These are phyloP conservation scores for Metellina segmentata DNA, from an alignment of 2,888 invertebrate species.

Conservation along the genomic window DNA sequence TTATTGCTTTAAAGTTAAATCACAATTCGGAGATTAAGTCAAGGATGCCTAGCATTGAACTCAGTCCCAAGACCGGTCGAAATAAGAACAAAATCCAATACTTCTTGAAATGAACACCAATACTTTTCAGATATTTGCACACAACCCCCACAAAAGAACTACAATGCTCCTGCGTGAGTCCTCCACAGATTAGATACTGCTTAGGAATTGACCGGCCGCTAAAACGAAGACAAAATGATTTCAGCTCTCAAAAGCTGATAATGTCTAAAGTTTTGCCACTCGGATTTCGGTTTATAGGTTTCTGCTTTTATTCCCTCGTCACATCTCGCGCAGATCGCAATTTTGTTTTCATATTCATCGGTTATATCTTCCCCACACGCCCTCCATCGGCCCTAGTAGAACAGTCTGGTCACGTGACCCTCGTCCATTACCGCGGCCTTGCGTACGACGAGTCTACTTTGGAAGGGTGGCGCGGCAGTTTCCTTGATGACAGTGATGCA, in stretches of 20 bases:
- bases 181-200: conserved; percentile 30
- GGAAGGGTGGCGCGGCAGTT: conserved; percentile 9
- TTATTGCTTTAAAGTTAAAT: too few relatives aligned
- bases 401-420: conserved; percentile 64
- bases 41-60: too few relatives aligned
- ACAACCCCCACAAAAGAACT: conserved; percentile 20
- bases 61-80: too few relatives aligned
- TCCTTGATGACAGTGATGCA: conserved; percentile 44
- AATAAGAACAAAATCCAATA: too few relatives aligned
- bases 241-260: conserved; percentile 68
- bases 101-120: too few relatives aligned
- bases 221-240: conserved; percentile 71
- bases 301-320: conserved; percentile 15
- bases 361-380: conserved; percentile 18
- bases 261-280: conserved; percentile 69
- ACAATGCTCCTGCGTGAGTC: not conserved
- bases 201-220: conserved; percentile 54
- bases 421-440: conserved; percentile 50
- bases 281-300: conserved; percentile 59
- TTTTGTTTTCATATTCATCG: conserved; percentile 71
- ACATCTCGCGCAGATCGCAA: conserved; percentile 43
- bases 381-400: conserved; percentile 44
- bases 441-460: conserved; percentile 59
- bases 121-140: conserved; percentile 28
- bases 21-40: too few relatives aligned